Evolutionary conservation across 2,888 invertebrate species (phyloP), one percentile per base, ranked within the genome.

Genomic region (Linnaemya vulpina): DNA sequence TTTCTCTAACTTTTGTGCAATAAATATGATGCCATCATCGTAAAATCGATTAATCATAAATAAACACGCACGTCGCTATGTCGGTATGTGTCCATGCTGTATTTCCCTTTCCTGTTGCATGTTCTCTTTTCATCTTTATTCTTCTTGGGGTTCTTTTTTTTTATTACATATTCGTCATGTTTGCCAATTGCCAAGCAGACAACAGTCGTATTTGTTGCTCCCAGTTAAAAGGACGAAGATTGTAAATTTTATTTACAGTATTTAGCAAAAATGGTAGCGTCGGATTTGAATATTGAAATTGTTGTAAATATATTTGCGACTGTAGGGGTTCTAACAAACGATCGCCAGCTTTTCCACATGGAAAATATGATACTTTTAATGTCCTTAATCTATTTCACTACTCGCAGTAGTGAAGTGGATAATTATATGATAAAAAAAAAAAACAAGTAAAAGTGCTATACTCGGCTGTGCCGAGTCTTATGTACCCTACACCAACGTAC

Each of bases 1-100:
- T 80, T 70, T 22, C 62, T 70, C n/a, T 53, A 74, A 67, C 55
- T 65, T 75, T 79, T 65, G 67, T 76, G 53, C 67, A 74, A 74
- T 70, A 70, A 80, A 84, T 79, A 84, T 70, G 76, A 79, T 73
- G 63, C 75, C 75, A 86, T 85, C 86, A 63, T 87, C 88, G 83
- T 88, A 89, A 89, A 88, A 89, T 89, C 89, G 89, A 89, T 89
- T 89, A 89, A 89, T 89, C 89, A 89, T 89, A 89, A 89, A 88
- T 88, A 89, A 89, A 87, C 88, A 88, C 87, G 83, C 86, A 83
- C 85, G 79, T 83, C 80, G 51, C 13, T 70, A 53, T 80, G 22
- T 38, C 80, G 51, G 17, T 70, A 53, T 80, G 22, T 38, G 71
- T 35, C 43, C 22, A 53, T 67, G 38, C n/a, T 77, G 62, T 65